A percentile compares a stretch with the other conserved stretches of the same genome.
These are phyloP conservation scores for Xyrauchen texanus DNA, from an alignment of 2,113 vertebrate species.

Conservation along the genomic window DNA sequence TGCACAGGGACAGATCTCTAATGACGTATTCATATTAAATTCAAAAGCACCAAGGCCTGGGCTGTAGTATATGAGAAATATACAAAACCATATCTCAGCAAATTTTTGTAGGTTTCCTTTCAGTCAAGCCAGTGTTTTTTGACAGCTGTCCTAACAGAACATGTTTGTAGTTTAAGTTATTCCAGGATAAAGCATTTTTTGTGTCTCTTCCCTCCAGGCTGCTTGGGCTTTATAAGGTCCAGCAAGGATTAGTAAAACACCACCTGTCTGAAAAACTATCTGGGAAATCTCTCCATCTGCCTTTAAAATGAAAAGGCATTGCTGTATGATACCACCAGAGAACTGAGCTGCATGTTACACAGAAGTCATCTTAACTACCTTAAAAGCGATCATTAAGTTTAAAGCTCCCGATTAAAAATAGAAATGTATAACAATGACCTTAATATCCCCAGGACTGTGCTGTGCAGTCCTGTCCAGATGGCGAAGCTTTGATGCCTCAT, in stretches of 20 bases:
- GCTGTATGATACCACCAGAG: constrained; percentile 1
- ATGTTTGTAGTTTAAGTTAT: constrained; percentile 21
- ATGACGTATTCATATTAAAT: constrained; percentile 44
- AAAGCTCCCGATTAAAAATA: constrained; percentile 35
- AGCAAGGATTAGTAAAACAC: constrained; percentile 49
- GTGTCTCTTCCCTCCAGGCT: background rate
- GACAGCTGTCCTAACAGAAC: constrained; percentile 29
- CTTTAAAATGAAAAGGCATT: constrained; percentile 42
- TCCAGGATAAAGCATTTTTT: constrained; percentile 19
- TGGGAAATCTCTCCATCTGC: constrained; percentile 40
- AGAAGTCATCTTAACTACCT: constrained; percentile 49
- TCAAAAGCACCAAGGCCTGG: background rate
- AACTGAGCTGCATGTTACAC: constrained; percentile 3
- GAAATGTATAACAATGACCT: constrained; percentile 28
- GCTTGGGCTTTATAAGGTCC: constrained; percentile 22
- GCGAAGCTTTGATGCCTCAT: constrained; percentile 40
- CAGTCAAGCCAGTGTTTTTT: background rate
- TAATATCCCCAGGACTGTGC: constrained; percentile 31
- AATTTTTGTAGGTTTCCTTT: background rate
- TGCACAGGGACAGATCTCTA: constrained; percentile 31
- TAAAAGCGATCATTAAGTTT: constrained; percentile 35
- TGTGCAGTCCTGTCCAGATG: constrained; percentile 47
- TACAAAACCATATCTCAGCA: background rate
- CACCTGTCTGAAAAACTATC: constrained; percentile 38
- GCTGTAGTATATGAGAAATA: background rate